Conservation (phyloP, 2,888 invertebrate species). For the Epistrophella euchroma region DNA sequence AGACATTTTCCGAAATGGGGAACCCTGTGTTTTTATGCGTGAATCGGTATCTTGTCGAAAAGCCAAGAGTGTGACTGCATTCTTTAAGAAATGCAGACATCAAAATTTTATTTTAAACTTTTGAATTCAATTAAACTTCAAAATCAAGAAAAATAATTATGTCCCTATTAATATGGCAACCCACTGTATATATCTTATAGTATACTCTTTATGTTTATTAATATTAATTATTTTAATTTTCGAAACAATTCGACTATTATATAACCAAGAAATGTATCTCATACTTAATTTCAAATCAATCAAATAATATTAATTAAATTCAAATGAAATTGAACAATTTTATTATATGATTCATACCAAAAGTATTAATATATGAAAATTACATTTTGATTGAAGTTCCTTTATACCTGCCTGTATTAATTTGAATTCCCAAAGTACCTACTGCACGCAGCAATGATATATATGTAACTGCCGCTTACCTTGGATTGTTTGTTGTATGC, state of each 20-base stretch:
- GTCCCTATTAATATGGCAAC: no score
- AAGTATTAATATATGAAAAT: constrained; percentile 6
- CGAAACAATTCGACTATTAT: neutral
- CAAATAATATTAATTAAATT: constrained; percentile 8
- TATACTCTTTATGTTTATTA: no score
- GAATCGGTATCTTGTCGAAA: no score
- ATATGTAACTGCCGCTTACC: neutral
- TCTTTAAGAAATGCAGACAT: no score
- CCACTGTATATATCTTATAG: no score
- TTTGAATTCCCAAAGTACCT: neutral
- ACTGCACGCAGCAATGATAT: neutral
- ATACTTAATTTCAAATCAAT: neutral
- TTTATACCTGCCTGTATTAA: neutral
- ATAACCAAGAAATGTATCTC: neutral
- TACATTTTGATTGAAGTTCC: neutral
- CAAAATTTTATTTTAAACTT: no score
- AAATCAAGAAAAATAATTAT: no score
- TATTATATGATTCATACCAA: neutral
- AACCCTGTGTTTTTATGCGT: no score
- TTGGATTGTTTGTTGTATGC: neutral
- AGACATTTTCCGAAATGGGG: no score
- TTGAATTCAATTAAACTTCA: no score
- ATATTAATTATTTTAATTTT: neutral
- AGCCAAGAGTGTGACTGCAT: no score
- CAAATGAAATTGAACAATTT: constrained; percentile 4